Evolutionary conservation across 2,888 invertebrate species (phyloP).

Genomic region (Diarsia brunnea): DNA sequence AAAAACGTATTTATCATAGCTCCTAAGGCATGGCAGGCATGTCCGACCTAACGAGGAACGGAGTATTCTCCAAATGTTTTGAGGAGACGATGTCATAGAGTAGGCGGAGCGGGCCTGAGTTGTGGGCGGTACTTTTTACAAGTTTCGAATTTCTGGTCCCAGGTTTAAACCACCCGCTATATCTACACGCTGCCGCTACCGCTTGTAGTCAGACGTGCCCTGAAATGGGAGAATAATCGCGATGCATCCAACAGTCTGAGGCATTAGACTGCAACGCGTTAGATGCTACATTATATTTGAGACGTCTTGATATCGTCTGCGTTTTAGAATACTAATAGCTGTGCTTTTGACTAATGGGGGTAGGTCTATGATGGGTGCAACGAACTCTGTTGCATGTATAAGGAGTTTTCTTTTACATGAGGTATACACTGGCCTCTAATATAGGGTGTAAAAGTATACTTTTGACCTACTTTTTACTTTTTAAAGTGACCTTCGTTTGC

Average conservation of each 20-base stretch:
- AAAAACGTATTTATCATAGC: conserved; percentile 73
- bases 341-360: conserved; percentile 38
- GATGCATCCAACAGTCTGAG: conserved; percentile 74
- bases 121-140: conserved; percentile 19
- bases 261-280: conserved; percentile 67
- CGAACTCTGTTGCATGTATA: neutral
- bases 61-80: conserved; percentile 77
- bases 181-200: neutral
- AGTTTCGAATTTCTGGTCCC: conserved; percentile 1
- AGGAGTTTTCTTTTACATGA: conserved; percentile 6
- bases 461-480: no score
- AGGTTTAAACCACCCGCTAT: neutral
- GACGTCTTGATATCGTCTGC: conserved; percentile 58
- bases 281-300: conserved; percentile 56
- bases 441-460: no score
- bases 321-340: conserved; percentile 58
- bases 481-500: no score
- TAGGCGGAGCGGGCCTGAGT: conserved; percentile 53
- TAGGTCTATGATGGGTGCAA: neutral
- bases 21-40: conserved; percentile 70
- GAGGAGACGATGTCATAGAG: conserved; percentile 61
- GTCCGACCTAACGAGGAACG: conserved; percentile 81
- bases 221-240: conserved; percentile 85
- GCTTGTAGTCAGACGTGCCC: conserved; percentile 24
- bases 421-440: neutral